Base-by-base conservation (phyloP, 2,888 invertebrate species). In the Polymixis flavicincta region DNA sequence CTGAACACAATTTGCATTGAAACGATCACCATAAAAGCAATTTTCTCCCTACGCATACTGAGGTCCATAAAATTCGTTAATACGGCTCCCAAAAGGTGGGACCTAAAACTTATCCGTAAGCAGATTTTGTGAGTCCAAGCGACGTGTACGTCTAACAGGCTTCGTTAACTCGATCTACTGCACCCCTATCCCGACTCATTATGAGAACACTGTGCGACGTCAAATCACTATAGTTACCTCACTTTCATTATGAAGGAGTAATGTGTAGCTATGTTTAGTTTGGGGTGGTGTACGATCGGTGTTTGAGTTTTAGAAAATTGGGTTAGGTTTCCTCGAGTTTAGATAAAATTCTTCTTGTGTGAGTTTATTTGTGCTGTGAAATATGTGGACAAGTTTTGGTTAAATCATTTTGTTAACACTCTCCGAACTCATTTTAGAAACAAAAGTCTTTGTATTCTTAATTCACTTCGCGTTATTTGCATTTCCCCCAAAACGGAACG, bases 131-230 rank as follows among this genome's bases (percentile, higher is more conserved):
- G 88, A 86, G 87, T 88, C 88, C 85, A 84, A 88, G 84, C 77
- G 76, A 84, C 84, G 84, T 87, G 86, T 91, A 80, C 86, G 82
- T 88, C 87, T 92, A 93, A 92, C 91, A 88, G 88, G 92, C 92
- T 92, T 93, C 92, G 91, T 93, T 94, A 94, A 90, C 89, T 88
- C 87, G 86, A 92, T 90, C 90, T 87, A 82, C 65, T 83, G 86
- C 83, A 89, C 82, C 83, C 85, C 86, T 87, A 79, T 82, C 89
- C 87, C 85, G 80, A 84, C 85, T 85, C 85, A 84, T 86, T 85
- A 81, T 72, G 82, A 77, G 75, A 71, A 82, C 80, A 82, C 82
- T 77, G 76, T 48, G 67, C 71, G 71, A 82, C 78, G 71, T 74
- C 73, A 78, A 71, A 82, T 80, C 84, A 85, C 80, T 74, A 80